Evolutionary conservation across 2,888 invertebrate species (phyloP).

Genomic region (Cheiracanthium punctorium): DNA sequence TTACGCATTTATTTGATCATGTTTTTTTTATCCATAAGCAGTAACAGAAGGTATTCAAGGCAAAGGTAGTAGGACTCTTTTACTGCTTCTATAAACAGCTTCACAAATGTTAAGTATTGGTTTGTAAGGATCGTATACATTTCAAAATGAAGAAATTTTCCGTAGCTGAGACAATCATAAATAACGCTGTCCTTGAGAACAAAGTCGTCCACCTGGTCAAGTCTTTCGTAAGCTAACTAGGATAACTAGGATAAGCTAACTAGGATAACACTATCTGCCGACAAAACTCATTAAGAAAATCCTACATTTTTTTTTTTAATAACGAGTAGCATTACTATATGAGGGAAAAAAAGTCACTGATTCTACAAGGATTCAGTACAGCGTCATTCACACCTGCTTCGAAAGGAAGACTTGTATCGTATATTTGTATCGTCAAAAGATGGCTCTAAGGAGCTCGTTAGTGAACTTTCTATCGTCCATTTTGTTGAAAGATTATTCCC

Average conservation of each 20-base stretch:
- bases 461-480: conserved; percentile 31
- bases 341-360: not conserved
- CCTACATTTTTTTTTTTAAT: conserved; percentile 64
- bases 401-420: conserved; percentile 48
- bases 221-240: too few relatives aligned
- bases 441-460: conserved; percentile 67
- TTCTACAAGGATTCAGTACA: conserved; percentile 28
- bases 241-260: conserved; percentile 33
- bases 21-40: too few relatives aligned
- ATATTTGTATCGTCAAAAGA: conserved; percentile 61
- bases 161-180: conserved; percentile 44
- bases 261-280: conserved; percentile 38
- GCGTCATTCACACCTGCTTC: conserved; percentile 63
- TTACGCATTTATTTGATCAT: too few relatives aligned
- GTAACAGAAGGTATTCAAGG: too few relatives aligned
- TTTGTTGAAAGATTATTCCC: conserved; percentile 30
- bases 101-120: too few relatives aligned
- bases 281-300: conserved; percentile 62
- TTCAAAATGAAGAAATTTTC: conserved; percentile 69
- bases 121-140: conserved; percentile 55
- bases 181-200: conserved; percentile 35
- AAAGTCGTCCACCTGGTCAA: conserved; percentile 32
- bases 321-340: conserved; percentile 3
- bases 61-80: too few relatives aligned
- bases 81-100: too few relatives aligned